phyloP scores from a whole-genome alignment of 2,113 vertebrate species.

The Paralichthys olivaceus region DNA sequence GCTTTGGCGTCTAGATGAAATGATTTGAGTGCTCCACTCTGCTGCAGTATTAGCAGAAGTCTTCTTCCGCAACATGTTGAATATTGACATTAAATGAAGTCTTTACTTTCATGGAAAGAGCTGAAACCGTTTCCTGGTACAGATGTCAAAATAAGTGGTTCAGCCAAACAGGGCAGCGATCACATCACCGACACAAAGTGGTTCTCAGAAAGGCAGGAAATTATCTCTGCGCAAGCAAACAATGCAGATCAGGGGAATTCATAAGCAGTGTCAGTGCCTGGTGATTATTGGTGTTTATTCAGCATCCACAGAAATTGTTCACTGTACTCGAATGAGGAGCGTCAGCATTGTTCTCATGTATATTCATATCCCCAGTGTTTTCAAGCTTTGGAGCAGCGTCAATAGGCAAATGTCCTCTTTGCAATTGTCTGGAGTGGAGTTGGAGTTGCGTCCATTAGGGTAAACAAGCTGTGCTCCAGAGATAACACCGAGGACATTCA shows the following conservation, averaged over 20 bases:
- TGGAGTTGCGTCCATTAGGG: conserved; percentile 67
- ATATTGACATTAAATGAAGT: conserved; percentile 57
- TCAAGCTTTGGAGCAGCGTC: conserved; percentile 47
- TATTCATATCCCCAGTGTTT: conserved; percentile 53
- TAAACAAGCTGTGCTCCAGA: conserved; percentile 76
- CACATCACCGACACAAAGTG: conserved; percentile 28
- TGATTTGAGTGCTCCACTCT: conserved; percentile 54
- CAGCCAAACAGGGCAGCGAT: conserved; percentile 2
- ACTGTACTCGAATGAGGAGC: conserved; percentile 32
- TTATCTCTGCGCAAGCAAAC: conserved; percentile 20
- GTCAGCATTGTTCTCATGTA: conserved; percentile 49
- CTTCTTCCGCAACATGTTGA: conserved; percentile 59
- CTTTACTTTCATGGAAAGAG: conserved; percentile 60
- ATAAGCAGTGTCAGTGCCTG: conserved; percentile 33
- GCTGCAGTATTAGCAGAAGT: conserved; percentile 60
- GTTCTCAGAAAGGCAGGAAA: conserved; percentile 34
- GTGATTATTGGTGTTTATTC: conserved; percentile 29
- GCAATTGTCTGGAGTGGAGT: conserved; percentile 56
- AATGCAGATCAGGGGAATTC: conserved; percentile 32
- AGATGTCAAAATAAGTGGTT: conserved; percentile 46
- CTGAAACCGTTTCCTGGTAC: conserved; percentile 35
- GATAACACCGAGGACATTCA: conserved; percentile 71
- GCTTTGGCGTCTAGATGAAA: conserved; percentile 73
- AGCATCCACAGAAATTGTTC: conserved; percentile 37
- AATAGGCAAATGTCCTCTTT: conserved; percentile 57